Evolutionary conservation across 2,113 vertebrate genomes (phyloP).

Genomic region (Bettongia penicillata): DNA sequence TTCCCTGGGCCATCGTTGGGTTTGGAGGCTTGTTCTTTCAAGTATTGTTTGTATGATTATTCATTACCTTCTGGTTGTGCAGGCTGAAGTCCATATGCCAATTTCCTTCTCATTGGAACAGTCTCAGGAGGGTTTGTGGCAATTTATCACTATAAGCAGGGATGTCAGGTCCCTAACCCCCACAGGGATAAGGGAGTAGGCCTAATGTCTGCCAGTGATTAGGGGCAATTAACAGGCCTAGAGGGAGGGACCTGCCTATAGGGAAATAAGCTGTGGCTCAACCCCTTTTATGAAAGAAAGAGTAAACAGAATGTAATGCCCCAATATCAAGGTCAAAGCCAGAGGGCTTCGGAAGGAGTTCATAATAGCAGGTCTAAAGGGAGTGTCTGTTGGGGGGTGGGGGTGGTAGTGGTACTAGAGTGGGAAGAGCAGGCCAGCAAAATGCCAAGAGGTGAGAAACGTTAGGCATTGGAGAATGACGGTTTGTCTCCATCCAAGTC

Average conservation of each 20-base stretch:
- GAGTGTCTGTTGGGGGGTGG: background rate
- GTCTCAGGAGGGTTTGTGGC: background rate
- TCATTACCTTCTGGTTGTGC: background rate
- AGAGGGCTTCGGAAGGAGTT: background rate
- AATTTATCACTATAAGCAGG: background rate
- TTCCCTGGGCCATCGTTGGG: background rate
- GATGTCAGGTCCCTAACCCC: background rate
- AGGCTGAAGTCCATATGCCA: background rate
- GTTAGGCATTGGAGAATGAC: background rate
- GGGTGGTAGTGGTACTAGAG: background rate
- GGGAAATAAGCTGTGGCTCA: background rate
- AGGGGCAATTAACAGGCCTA: background rate
- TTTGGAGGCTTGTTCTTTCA: background rate
- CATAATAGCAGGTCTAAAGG: background rate
- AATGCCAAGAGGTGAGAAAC: background rate
- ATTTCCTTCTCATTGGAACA: background rate
- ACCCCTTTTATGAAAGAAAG: background rate
- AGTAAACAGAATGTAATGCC: background rate
- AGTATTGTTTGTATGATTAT: conserved; percentile 1
- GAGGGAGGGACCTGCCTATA: background rate
- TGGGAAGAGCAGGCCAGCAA: background rate
- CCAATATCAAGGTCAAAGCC: background rate
- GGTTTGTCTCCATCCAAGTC: background rate
- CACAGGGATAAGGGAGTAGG: background rate
- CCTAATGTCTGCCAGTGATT: background rate